Conservation (phyloP, 2,888 invertebrate genomes). For the Nysson spinosus region DNA sequence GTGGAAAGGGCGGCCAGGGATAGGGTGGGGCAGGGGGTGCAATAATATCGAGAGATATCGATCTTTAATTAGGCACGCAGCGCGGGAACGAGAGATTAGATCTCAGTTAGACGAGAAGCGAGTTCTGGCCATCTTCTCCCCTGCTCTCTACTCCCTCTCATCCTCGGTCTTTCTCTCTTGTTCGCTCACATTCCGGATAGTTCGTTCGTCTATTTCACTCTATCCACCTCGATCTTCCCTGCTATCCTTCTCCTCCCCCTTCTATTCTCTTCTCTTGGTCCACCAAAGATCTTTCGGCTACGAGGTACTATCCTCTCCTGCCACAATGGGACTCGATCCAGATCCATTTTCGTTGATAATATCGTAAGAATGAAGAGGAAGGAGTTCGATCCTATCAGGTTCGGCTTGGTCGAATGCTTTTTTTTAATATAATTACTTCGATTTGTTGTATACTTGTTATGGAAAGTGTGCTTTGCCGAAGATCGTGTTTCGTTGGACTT, state of each 20-base stretch:
- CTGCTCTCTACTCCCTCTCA: constrained; percentile 14
- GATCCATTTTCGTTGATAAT: constrained; percentile 56
- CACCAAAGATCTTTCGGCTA: constrained; percentile 36
- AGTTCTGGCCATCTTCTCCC: constrained; percentile 59
- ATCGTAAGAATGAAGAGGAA: constrained; percentile 41
- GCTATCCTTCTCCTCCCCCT: constrained; percentile 5
- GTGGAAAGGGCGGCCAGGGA: constrained; percentile 46
- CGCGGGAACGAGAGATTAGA: constrained; percentile 75
- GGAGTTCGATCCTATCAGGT: constrained; percentile 34
- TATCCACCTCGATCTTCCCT: constrained; percentile 18
- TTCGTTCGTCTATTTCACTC: constrained; percentile 20
- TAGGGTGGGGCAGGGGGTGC: constrained; percentile 64
- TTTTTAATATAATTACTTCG: constrained; percentile 48
- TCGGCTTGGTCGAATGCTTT: constrained; percentile 32
- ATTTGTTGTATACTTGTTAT: too few species aligned
- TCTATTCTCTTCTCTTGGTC: constrained; percentile 7
- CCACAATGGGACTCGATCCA: constrained; percentile 57
- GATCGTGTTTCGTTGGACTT: too few species aligned
- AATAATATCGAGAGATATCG: constrained; percentile 77
- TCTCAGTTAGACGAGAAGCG: constrained; percentile 70
- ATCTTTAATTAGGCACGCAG: constrained; percentile 78
- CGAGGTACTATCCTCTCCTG: constrained; percentile 34
- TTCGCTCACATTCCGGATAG: neutral
- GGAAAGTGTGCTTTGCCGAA: too few species aligned
- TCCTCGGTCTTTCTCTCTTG: constrained; percentile 12